A percentile compares a stretch with the other conserved stretches of the same genome.
phyloP scores from a whole-genome alignment of 1,140 invertebrate genomes.

The Eriosoma lanigerum region DNA sequence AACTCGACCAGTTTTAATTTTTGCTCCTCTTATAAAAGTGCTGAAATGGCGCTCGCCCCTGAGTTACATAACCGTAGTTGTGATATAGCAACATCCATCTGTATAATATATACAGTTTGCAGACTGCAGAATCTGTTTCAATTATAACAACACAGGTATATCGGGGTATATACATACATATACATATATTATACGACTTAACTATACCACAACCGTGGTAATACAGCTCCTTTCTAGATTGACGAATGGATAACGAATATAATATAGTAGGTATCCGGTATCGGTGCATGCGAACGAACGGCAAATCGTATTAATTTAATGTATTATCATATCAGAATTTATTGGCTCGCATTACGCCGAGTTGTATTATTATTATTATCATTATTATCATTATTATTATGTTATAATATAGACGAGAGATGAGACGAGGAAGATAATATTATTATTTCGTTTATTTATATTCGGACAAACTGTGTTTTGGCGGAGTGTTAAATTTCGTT shows the following conservation, averaged over 20 bases:
- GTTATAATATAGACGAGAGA: background rate
- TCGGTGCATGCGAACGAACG: background rate
- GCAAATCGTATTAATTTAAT: background rate
- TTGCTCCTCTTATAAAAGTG: no score
- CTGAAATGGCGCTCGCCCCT: no score
- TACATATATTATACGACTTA: no score
- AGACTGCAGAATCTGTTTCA: no score
- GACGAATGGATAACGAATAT: background rate
- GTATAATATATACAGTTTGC: no score
- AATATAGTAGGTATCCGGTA: background rate
- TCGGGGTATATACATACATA: no score
- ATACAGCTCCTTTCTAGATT: background rate
- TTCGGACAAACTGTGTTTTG: background rate
- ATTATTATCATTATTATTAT: background rate
- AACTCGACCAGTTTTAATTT: no score
- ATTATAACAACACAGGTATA: no score
- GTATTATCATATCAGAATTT: background rate
- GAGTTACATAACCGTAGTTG: no score
- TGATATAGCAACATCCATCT: no score
- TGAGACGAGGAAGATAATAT: background rate
- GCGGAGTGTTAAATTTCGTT: slow-evolving; percentile 26
- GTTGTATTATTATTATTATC: background rate
- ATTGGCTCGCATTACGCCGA: slow-evolving; percentile 14
- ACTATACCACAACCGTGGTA: background rate
- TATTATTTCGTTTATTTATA: background rate